These are phyloP conservation scores for Drosophila sproati DNA, from an alignment of 1,140 invertebrate genomes.

Conservation along the genomic window DNA sequence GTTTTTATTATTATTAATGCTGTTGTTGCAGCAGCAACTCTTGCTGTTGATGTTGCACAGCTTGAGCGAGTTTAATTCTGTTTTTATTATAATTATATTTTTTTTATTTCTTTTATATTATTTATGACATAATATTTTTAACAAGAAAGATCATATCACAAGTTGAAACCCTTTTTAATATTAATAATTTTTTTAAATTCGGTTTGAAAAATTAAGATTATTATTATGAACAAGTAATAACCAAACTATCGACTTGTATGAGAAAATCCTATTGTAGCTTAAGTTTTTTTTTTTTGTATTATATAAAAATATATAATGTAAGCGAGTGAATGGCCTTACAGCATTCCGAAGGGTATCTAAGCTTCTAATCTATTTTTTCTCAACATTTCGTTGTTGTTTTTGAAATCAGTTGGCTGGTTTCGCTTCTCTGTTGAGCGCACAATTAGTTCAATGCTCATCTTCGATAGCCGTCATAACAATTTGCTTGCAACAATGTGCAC, in stretches of 20 bases:
- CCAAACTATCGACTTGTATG: no score
- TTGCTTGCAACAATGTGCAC: slow-evolving; percentile 52
- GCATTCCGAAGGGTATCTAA: not conserved
- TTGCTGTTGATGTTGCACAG: slow-evolving; percentile 9
- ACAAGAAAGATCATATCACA: not conserved
- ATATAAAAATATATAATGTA: no score
- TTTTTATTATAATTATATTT: not conserved
- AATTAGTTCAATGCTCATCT: slow-evolving; percentile 78
- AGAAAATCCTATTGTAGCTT: not conserved
- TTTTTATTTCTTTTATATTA: not conserved
- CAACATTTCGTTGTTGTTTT: not conserved
- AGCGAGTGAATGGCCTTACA: no score
- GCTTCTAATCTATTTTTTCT: not conserved
- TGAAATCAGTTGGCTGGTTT: slow-evolving; percentile 41
- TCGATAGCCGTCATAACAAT: slow-evolving; percentile 66
- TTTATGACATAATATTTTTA: no score
- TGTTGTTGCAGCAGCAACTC: not conserved
- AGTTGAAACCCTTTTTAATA: not conserved
- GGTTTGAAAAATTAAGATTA: no score
- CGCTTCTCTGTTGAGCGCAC: slow-evolving; percentile 68
- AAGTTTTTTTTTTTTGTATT: no score
- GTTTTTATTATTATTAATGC: slow-evolving; percentile 7
- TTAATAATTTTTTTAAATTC: not conserved
- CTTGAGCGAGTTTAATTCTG: slow-evolving; percentile 15
- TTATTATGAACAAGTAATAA: no score